Conservation (phyloP, 2,797 vertebrate species). For the Hippoglossus hippoglossus region DNA sequence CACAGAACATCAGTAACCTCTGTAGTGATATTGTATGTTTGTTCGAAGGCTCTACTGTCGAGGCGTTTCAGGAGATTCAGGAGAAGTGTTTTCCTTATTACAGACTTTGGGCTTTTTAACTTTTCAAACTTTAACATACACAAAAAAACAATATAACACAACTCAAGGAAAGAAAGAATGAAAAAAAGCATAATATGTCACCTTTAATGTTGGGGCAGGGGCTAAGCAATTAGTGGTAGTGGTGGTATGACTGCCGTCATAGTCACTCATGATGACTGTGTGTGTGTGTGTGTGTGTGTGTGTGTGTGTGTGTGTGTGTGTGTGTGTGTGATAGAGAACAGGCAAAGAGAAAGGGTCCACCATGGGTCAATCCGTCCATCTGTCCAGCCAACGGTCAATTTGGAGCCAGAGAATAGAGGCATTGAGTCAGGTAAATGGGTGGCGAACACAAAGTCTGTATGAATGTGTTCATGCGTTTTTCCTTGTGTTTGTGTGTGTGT, state of each 20-base stretch:
- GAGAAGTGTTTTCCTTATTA: no score
- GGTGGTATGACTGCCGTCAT: no score
- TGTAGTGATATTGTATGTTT: background rate
- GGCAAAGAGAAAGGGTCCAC: conserved; percentile 47
- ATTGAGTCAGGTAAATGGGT: conserved; percentile 81
- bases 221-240: no score
- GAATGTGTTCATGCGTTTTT: conserved; percentile 11
- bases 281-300: conserved; percentile 37
- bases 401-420: conserved; percentile 75
- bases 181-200: no score
- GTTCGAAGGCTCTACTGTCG: background rate
- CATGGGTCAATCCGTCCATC: conserved; percentile 74
- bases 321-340: conserved; percentile 6
- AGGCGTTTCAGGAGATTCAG: no score
- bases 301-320: conserved; percentile 20
- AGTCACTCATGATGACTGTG: background rate
- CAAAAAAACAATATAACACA: no score
- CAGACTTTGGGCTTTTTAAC: no score
- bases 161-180: no score
- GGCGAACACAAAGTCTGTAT: conserved; percentile 63
- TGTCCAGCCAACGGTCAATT: conserved; percentile 78
- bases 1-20: background rate
- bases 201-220: no score
- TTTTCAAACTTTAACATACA: no score
- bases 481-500: conserved; percentile 30